Conservation (phyloP, 2,113 vertebrate species). For the Mandrillus leucophaeus region DNA sequence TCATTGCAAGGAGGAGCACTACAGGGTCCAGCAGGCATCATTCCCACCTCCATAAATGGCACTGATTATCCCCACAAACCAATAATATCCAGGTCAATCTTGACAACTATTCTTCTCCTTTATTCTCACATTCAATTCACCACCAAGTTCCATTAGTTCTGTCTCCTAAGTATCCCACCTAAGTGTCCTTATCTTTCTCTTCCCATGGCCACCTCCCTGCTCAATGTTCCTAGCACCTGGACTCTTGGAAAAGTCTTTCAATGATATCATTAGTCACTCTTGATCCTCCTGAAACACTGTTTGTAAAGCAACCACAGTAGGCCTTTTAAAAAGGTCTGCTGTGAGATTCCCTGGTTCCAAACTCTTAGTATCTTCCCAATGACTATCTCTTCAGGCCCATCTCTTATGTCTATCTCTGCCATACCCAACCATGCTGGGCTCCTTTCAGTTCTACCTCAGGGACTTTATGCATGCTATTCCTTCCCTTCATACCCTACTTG, state of each 20-base stretch:
- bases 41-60: background rate
- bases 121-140: background rate
- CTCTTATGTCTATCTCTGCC: background rate
- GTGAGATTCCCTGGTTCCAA: background rate
- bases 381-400: background rate
- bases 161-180: background rate
- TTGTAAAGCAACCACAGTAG: background rate
- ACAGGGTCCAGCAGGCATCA: background rate
- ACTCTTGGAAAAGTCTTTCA: background rate
- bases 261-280: background rate
- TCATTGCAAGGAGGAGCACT: background rate
- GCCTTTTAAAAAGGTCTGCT: background rate
- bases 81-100: background rate
- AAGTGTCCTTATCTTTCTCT: background rate
- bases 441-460: background rate
- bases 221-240: background rate
- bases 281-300: background rate
- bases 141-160: background rate
- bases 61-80: background rate
- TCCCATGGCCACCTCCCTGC: background rate
- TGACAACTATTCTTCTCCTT: background rate
- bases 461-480: background rate
- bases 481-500: background rate
- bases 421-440: background rate
- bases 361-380: background rate